These are phyloP conservation scores for Caenorhabditis imperialis DNA, from an alignment of 2,888 invertebrate genomes.

Conservation along the genomic window DNA sequence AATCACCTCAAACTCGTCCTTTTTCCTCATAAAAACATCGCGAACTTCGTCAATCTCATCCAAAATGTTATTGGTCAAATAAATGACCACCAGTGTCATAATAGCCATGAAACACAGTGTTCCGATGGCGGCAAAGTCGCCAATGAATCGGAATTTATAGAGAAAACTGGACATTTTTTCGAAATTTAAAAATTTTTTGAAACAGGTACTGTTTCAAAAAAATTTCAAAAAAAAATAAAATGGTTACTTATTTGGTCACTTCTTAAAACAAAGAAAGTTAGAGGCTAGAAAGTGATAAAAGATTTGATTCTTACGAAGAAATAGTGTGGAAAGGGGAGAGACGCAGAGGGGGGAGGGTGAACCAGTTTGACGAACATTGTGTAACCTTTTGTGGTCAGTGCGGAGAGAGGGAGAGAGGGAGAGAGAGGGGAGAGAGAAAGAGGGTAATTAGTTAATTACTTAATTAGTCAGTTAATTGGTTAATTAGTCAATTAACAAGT, in stretches of 20 bases:
- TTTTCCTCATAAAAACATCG: constrained; percentile 36
- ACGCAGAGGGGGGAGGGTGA: constrained; percentile 10
- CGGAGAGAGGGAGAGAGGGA: no score
- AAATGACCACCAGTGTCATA: constrained; percentile 31
- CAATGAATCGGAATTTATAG: constrained; percentile 40
- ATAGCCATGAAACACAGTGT: constrained; percentile 42
- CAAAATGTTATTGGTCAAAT: constrained; percentile 36
- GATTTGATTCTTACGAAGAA: constrained; percentile 20
- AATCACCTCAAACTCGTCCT: constrained; percentile 31
- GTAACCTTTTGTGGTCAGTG: background rate
- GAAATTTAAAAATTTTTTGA: background rate
- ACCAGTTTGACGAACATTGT: constrained; percentile 37
- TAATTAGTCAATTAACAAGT: no score
- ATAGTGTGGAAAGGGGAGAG: constrained; percentile 5
- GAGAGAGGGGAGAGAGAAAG: no score
- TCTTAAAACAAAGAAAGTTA: constrained; percentile 1
- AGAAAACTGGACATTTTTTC: constrained; percentile 12
- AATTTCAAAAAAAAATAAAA: background rate
- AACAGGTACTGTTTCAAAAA: background rate
- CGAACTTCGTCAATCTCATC: constrained; percentile 45
- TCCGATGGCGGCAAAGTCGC: constrained; percentile 46
- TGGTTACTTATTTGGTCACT: constrained; percentile 1
- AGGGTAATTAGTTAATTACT: no score
- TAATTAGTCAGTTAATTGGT: no score
- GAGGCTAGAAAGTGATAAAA: constrained; percentile 11